Base-by-base conservation (phyloP, 1,140 invertebrate genomes). In the Anagrus nilaparvatae region DNA sequence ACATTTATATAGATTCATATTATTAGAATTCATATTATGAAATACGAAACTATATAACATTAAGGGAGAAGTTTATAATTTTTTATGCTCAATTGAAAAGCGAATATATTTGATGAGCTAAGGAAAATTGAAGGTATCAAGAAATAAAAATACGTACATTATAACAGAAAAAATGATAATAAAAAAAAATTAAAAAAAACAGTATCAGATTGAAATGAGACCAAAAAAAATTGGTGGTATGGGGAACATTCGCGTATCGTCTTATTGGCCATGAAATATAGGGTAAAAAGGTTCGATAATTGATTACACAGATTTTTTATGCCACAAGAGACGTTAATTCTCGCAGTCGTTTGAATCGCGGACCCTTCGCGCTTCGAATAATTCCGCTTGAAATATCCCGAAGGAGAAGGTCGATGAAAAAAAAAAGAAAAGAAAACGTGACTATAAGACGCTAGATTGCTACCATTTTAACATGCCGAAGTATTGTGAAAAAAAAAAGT, bases 261-360 rank as follows among this genome's bases (percentile, higher is more conserved):
- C 59, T 65, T 60, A 65, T 67, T 63, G 62, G 56, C 63, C 60
- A 56, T 65, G 60, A 67, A 65, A 67, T 65, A 64, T 65, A 55
- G 59, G 56, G 57, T 60, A 64, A 63, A 56, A 63, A 65, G 61
- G 59, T 64, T 67, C 64, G 60, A 65, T 64, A 67, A 67, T 65
- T 67, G 64, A 67, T 67, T 67, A 64, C 63, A 64, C 64, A 62
- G 63, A 67, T 63, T 67, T 67, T 65, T 65, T 64, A 65, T 64
- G 59, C 64, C 63, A 56, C 62, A 63, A 67, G 59, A 61, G 58
- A 56, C 60, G 59, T 67, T 65, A 65, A 67, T 67, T 64, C 59
- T 61, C 57, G 53, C 54, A 59, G 51, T 46, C 46, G 50, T 46
- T 52, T 44, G 50, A 53, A 51, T 52, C 53, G 44, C 52, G 55